These are phyloP conservation scores for Eidolon helvum DNA, from an alignment of 2,113 vertebrate species.

Conservation along the genomic window DNA sequence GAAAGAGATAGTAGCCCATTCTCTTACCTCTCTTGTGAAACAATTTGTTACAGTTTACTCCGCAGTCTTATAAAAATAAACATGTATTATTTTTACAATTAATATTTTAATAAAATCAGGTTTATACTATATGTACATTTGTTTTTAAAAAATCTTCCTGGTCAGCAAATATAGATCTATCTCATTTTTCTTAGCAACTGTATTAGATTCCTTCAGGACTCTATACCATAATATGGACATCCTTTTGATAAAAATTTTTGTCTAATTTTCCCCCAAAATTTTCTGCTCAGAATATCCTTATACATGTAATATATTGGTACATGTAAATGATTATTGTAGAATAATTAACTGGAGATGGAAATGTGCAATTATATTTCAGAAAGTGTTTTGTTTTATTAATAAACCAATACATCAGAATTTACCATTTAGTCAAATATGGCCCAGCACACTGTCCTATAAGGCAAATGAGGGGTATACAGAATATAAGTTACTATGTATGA, in stretches of 20 bases:
- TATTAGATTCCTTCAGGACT: neutral
- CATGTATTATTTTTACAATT: neutral
- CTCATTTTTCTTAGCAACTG: neutral
- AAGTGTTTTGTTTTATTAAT: neutral
- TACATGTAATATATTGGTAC: neutral
- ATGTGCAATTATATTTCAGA: neutral
- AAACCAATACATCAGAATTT: neutral
- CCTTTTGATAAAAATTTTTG: neutral
- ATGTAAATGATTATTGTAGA: neutral
- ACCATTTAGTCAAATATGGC: neutral
- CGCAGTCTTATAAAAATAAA: neutral
- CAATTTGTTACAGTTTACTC: neutral
- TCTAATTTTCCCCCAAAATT: neutral
- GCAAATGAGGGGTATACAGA: conserved; percentile 36
- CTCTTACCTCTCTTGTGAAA: neutral
- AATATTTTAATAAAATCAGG: conserved; percentile 23
- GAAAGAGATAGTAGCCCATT: neutral
- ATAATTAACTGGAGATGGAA: neutral
- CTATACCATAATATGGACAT: neutral
- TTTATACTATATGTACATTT: neutral
- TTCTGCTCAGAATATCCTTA: neutral
- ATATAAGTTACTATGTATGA: conserved; percentile 56
- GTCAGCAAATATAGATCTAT: neutral
- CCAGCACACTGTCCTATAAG: conserved; percentile 1
- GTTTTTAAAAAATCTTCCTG: neutral